Percentiles rank a stretch among this genome's conserved stretches.
Conservation (phyloP, 2,888 invertebrate species). For the Diadromus collaris region DNA sequence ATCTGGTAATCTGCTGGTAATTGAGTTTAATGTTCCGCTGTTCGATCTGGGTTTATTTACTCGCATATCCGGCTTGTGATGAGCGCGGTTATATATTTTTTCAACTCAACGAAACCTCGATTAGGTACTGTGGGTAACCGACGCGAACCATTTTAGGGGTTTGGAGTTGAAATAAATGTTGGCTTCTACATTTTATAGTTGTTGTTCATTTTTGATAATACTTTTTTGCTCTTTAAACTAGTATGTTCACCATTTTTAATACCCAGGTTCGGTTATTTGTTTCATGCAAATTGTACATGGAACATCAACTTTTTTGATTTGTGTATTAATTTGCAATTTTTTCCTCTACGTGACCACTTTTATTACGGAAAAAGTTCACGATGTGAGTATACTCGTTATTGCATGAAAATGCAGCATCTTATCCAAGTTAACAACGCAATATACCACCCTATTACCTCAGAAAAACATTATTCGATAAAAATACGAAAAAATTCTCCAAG, state of each 20-base stretch:
- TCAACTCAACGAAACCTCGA: neutral
- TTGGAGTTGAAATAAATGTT: neutral
- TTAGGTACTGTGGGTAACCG: neutral
- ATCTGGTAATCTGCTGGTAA: neutral
- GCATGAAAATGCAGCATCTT: no score
- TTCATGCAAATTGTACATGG: neutral
- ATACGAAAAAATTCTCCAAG: no score
- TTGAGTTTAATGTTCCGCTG: neutral
- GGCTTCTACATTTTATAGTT: neutral
- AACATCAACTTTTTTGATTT: neutral
- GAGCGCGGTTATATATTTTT: neutral
- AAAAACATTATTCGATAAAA: no score
- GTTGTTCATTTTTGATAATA: neutral
- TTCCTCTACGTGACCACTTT: neutral
- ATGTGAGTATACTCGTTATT: no score
- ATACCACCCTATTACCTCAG: no score
- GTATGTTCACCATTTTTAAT: no score
- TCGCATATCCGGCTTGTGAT: neutral
- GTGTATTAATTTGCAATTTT: neutral
- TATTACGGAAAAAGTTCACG: no score
- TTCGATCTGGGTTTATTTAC: neutral
- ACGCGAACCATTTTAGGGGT: neutral
- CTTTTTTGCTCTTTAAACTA: no score
- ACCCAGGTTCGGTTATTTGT: no score
- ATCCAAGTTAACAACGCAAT: no score